Evolutionary conservation across 2,888 invertebrate species (phyloP), one percentile per base, ranked within the genome.

Genomic region (Spodoptera exigua): DNA sequence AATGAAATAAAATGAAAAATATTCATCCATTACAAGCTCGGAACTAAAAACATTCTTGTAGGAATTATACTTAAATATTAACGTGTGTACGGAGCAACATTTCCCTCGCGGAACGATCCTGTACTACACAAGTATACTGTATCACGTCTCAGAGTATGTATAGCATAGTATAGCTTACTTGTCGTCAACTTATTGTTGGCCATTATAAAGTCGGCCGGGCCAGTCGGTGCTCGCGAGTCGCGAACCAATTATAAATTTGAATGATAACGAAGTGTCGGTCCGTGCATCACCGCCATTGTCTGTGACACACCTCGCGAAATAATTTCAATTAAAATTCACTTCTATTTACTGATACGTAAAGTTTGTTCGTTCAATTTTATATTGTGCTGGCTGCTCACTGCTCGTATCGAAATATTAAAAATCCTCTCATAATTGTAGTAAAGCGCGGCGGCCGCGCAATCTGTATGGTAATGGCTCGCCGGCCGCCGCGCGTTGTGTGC

Each of bases 321-420:
- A 65, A 78, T 75, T 69, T 63, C 68, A 76, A 77, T 77, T 73
- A 68, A 77, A 76, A 77, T 76, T 77, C 76, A 27, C 32, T 68
- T 68, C 51, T 70, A 76, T 72, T 65, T 58, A 35, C 53, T 35
- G 46, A 57, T 41, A 47, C 49, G 46, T 62, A 70, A 63, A 73
- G 63, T 65, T 61, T 61, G 48, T 53, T 45, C 52, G 48, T 62
- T n/a, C 57, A 66, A 58, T 66, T 70, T 76, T 57, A 59, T 51
- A 76, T 73, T 61, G 54, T 61, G 39, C 56, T 27, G 7, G 9
- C 7, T 27, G 27, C 27, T 27, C 27, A 27, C 27, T 27, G 27
- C 27, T 13, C 56, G 46, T 63, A 60, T 56, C 57, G 52, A 57
- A 61, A 62, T 73, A 73, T 61, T 59, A 70, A 77, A 69, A 76